phyloP scores from a whole-genome alignment of 2,113 vertebrate species.

The Motacilla alba region DNA sequence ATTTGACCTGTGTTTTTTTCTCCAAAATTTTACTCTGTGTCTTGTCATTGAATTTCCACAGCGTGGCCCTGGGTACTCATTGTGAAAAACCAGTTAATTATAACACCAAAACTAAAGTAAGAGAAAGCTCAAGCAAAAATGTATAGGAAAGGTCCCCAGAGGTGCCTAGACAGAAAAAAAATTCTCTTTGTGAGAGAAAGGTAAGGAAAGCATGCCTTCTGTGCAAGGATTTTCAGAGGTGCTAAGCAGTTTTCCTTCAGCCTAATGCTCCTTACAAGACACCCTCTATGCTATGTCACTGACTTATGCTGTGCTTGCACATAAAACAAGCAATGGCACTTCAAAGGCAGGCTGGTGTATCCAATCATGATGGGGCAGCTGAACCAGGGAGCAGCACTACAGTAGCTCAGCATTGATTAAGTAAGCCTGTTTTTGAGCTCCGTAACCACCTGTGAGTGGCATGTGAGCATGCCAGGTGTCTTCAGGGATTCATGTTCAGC shows the following conservation, averaged over 20 bases:
- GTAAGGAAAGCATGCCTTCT: background rate
- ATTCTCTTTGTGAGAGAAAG: background rate
- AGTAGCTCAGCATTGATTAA: background rate
- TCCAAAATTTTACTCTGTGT: background rate
- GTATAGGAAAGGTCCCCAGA: background rate
- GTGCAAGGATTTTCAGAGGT: background rate
- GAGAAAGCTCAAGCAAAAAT: background rate
- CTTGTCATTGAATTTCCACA: background rate
- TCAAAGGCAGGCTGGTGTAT: background rate
- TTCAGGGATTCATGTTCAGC: background rate
- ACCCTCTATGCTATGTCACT: background rate
- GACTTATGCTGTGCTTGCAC: background rate
- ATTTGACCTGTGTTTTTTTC: background rate
- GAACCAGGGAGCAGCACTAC: background rate
- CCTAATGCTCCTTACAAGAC: background rate
- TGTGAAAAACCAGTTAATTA: background rate
- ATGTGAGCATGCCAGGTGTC: background rate
- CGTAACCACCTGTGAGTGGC: background rate
- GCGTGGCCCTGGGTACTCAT: slow-evolving; percentile 45
- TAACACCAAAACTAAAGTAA: background rate
- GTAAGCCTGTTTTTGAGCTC: background rate
- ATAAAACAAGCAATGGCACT: background rate
- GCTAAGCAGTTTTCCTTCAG: background rate
- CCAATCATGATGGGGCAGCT: background rate
- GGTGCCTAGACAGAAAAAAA: background rate